phyloP scores from a whole-genome alignment of 2,797 vertebrate species.

The Chelon auratus region DNA sequence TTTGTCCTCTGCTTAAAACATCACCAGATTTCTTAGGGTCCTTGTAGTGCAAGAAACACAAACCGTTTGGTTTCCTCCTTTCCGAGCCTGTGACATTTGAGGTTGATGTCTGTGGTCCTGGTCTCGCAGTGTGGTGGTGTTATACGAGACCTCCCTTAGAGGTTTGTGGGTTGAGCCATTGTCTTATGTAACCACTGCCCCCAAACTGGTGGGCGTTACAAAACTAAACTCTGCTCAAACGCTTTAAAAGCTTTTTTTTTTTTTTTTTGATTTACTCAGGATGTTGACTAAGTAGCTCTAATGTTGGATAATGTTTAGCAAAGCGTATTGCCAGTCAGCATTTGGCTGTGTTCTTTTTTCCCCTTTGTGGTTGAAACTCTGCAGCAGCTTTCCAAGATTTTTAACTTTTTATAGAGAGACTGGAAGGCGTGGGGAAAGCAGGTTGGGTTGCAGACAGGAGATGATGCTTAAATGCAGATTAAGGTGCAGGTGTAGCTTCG shows the following conservation, averaged over 20 bases:
- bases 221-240: constrained; percentile 48
- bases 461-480: constrained; percentile 12
- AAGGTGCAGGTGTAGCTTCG: constrained; percentile 23
- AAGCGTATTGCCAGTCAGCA: constrained; percentile 53
- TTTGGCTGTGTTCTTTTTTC: constrained; percentile 33
- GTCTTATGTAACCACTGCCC: constrained; percentile 56
- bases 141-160: constrained; percentile 40
- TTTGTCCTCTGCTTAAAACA: constrained; percentile 20
- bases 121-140: constrained; percentile 40
- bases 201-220: constrained; percentile 21
- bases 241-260: constrained; percentile 27
- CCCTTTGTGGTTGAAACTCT: constrained; percentile 44
- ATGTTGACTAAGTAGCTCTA: constrained; percentile 52
- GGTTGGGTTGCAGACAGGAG: constrained; percentile 9
- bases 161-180: constrained; percentile 54
- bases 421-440: constrained; percentile 22
- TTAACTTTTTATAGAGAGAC: constrained; percentile 13
- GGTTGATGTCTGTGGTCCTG: constrained; percentile 42
- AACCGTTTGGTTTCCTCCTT: constrained; percentile 28
- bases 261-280: constrained; percentile 48
- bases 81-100: constrained; percentile 52
- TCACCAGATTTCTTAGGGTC: constrained; percentile 18
- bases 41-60: constrained; percentile 37
- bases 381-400: constrained; percentile 34
- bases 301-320: constrained; percentile 53